Evolutionary conservation across 2,797 vertebrate species (phyloP).

Genomic region (Dendrocincla tyrannina): DNA sequence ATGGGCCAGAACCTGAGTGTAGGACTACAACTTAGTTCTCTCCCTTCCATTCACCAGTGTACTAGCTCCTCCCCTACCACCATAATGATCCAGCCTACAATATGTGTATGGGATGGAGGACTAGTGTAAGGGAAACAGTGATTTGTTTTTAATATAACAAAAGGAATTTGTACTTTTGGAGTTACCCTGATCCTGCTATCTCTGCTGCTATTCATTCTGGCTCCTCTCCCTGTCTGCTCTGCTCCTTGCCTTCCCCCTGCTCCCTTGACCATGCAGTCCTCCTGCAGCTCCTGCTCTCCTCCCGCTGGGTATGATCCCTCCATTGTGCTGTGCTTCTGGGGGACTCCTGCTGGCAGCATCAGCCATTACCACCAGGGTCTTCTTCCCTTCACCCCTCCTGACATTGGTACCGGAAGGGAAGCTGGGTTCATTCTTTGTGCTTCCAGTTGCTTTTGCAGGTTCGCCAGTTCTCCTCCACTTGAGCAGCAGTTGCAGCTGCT

Average conservation of each 20-base stretch:
- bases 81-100: neutral
- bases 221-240: constrained; percentile 23
- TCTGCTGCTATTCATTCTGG: neutral
- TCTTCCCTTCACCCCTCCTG: neutral
- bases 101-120: neutral
- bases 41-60: neutral
- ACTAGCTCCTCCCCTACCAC: neutral
- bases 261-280: constrained; percentile 33
- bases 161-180: constrained; percentile 37
- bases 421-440: neutral
- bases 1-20: neutral
- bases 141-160: constrained; percentile 21
- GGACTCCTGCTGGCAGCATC: neutral
- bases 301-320: neutral
- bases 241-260: neutral
- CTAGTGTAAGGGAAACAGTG: neutral
- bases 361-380: neutral
- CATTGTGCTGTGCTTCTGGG: neutral
- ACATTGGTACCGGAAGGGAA: neutral
- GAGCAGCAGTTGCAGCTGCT: neutral
- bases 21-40: neutral
- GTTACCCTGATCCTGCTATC: neutral
- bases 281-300: neutral
- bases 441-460: neutral
- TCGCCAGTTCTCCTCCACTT: neutral